phyloP scores from a whole-genome alignment of 2,113 vertebrate genomes.

The Pseudopodoces humilis region DNA sequence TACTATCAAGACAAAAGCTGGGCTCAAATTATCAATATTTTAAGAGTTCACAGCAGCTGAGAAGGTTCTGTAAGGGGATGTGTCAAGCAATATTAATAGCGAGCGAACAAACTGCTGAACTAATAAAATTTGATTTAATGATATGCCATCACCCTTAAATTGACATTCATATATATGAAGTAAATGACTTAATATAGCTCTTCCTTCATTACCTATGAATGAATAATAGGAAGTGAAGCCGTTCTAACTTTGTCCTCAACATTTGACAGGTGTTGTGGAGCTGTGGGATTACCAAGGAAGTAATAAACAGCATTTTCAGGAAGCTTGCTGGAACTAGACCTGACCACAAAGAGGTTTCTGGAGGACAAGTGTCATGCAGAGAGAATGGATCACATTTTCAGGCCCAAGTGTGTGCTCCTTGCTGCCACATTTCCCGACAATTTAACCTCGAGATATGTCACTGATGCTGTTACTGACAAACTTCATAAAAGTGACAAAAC shows the following conservation, averaged over 20 bases:
- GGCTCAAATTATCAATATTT: neutral
- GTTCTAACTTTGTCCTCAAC: neutral
- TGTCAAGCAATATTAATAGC: neutral
- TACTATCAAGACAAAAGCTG: neutral
- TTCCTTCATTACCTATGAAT: neutral
- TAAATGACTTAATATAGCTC: neutral
- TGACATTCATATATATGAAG: neutral
- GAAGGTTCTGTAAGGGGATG: neutral
- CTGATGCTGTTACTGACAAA: neutral
- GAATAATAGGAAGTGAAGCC: neutral
- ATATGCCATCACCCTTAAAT: neutral
- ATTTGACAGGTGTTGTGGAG: neutral
- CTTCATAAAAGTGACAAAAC: neutral
- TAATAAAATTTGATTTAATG: constrained; percentile 9
- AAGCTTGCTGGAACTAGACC: neutral
- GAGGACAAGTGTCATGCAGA: neutral
- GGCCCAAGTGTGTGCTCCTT: neutral
- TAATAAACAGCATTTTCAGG: neutral
- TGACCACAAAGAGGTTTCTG: neutral
- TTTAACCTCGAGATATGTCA: neutral
- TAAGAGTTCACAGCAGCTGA: neutral
- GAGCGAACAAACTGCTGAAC: constrained; percentile 1
- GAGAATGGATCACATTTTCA: neutral
- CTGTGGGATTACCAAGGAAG: neutral
- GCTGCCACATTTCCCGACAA: neutral